phyloP scores from a whole-genome alignment of 2,888 invertebrate species.

The Drosophila limbata region DNA sequence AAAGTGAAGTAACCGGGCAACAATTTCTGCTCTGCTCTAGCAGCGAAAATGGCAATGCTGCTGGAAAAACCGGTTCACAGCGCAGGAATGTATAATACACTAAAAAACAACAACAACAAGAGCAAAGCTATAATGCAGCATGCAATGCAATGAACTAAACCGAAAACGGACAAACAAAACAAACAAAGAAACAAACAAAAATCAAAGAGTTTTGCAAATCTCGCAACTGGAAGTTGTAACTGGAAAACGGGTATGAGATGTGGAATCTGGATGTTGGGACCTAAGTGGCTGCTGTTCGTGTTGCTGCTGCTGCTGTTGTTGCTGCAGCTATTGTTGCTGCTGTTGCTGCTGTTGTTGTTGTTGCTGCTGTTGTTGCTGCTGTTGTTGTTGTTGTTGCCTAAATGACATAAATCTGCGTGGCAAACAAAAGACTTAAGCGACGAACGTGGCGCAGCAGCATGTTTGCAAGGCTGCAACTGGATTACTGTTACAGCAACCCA shows the following conservation, averaged over 20 bases:
- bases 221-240: conserved; percentile 45
- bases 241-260: conserved; percentile 37
- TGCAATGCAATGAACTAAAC: conserved; percentile 52
- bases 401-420: conserved; percentile 74
- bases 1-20: conserved; percentile 71
- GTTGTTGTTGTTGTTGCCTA: conserved; percentile 35
- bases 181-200: conserved; percentile 47
- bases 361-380: conserved; percentile 3
- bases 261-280: conserved; percentile 37
- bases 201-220: conserved; percentile 48
- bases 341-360: background rate
- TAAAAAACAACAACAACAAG: conserved; percentile 31
- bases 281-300: conserved; percentile 19
- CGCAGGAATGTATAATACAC: conserved; percentile 66
- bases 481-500: conserved; percentile 70
- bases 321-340: background rate
- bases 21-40: conserved; percentile 59
- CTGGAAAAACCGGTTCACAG: conserved; percentile 72
- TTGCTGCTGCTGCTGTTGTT: conserved; percentile 13
- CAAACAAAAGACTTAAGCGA: conserved; percentile 78
- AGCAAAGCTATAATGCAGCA: conserved; percentile 44
- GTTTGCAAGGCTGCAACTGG: conserved; percentile 67
- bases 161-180: conserved; percentile 44
- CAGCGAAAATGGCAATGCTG: conserved; percentile 61
- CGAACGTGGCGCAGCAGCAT: conserved; percentile 64